phyloP scores from a whole-genome alignment of 2,797 vertebrate genomes.

The Synanceia verrucosa region DNA sequence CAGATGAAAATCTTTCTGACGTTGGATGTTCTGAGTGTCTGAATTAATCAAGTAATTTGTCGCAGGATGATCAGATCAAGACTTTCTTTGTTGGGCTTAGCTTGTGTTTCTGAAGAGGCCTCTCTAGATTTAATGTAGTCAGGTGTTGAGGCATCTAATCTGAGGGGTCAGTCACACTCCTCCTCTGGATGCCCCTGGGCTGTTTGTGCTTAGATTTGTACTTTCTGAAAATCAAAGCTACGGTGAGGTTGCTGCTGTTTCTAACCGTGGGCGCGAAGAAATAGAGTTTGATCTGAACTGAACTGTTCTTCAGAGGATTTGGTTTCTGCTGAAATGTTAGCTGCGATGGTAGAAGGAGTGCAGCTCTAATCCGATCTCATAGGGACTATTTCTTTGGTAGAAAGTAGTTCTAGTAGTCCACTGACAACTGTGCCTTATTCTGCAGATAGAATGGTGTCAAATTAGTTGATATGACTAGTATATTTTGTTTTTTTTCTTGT shows the following conservation, averaged over 20 bases:
- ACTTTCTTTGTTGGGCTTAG: neutral
- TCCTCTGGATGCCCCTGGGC: constrained; percentile 18
- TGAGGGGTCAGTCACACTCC: constrained; percentile 35
- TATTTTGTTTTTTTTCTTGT: neutral
- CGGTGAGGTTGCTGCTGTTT: constrained; percentile 1
- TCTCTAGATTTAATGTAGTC: constrained; percentile 21
- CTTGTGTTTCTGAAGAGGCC: constrained; percentile 7
- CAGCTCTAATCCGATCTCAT: neutral
- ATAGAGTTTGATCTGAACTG: neutral
- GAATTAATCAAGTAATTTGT: constrained; percentile 42
- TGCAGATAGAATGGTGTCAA: neutral
- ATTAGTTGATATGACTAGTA: neutral
- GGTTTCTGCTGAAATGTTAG: neutral
- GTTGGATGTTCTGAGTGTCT: neutral
- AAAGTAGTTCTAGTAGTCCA: neutral
- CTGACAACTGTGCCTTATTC: neutral
- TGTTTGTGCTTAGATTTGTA: constrained; percentile 28
- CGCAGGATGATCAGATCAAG: constrained; percentile 35
- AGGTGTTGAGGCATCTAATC: constrained; percentile 35
- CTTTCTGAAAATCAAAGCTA: constrained; percentile 18
- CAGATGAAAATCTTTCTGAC: constrained; percentile 18
- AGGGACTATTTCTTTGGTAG: neutral
- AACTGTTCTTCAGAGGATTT: neutral
- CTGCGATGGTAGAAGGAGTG: neutral
- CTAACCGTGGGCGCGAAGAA: neutral